These are phyloP conservation scores for Megalops cyprinoides DNA, from an alignment of 2,797 vertebrate species.

Conservation along the genomic window DNA sequence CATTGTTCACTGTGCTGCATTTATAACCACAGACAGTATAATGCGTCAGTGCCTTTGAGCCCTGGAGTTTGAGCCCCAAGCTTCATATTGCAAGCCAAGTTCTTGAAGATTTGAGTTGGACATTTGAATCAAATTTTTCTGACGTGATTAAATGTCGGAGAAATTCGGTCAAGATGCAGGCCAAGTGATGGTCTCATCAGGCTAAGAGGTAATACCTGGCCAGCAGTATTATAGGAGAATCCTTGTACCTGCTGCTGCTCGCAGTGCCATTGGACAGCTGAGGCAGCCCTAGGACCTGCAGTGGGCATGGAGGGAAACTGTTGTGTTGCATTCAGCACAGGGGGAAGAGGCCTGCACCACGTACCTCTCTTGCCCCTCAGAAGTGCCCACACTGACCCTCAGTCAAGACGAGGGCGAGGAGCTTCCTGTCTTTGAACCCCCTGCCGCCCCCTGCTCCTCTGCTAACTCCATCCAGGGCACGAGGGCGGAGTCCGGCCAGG, in stretches of 20 bases:
- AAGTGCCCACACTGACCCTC: constrained; percentile 19
- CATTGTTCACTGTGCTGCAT: no score
- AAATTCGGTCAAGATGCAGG: background rate
- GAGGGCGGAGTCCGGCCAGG: constrained; percentile 23
- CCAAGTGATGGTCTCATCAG: background rate
- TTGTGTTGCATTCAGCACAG: constrained; percentile 64
- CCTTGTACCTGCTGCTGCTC: background rate
- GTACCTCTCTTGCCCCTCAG: constrained; percentile 38
- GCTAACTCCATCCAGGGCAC: constrained; percentile 35
- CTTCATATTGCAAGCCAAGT: background rate
- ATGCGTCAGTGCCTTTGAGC: background rate
- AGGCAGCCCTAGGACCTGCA: background rate
- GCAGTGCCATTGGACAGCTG: background rate
- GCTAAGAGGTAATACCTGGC: background rate
- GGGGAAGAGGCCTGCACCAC: constrained; percentile 37
- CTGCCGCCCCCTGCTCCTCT: constrained; percentile 38
- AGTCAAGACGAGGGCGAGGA: constrained; percentile 29
- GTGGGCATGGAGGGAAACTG: constrained; percentile 50
- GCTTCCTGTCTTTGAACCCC: constrained; percentile 35
- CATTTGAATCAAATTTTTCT: background rate
- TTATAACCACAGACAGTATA: background rate
- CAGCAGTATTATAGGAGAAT: background rate
- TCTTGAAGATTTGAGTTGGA: background rate
- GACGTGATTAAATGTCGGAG: background rate
- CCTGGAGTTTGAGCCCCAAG: background rate